Conservation (phyloP, 2,113 vertebrate species). For the Hystrix brachyura region DNA sequence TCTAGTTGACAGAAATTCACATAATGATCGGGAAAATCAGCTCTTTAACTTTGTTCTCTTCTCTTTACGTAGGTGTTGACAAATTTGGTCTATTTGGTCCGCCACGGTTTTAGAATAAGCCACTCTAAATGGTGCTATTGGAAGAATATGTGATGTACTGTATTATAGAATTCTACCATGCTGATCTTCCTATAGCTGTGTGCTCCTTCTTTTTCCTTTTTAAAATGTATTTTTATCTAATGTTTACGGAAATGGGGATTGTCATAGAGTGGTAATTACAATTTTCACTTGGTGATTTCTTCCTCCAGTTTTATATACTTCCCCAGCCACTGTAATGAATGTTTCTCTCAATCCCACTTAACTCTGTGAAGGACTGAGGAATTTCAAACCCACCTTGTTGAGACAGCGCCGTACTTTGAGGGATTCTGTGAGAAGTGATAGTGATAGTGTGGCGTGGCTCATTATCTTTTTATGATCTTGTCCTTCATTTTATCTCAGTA, state of each 20-base stretch:
- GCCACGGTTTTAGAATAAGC: not conserved
- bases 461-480: not conserved
- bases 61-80: not conserved
- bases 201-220: not conserved
- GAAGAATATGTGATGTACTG: not conserved
- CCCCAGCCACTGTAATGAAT: not conserved
- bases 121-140: not conserved
- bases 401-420: not conserved
- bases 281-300: not conserved
- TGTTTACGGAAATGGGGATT: not conserved
- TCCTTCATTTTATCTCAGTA: not conserved
- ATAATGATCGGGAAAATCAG: not conserved
- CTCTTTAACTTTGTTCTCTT: not conserved
- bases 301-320: not conserved
- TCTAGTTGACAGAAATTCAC: not conserved
- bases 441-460: not conserved
- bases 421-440: not conserved
- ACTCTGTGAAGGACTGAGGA: not conserved
- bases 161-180: not conserved
- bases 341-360: not conserved
- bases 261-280: not conserved
- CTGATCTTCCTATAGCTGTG: not conserved
- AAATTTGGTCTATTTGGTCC: not conserved
- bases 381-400: not conserved
- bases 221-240: not conserved